phyloP scores from a whole-genome alignment of 2,113 vertebrate genomes.

The Aldabrachelys gigantea region DNA sequence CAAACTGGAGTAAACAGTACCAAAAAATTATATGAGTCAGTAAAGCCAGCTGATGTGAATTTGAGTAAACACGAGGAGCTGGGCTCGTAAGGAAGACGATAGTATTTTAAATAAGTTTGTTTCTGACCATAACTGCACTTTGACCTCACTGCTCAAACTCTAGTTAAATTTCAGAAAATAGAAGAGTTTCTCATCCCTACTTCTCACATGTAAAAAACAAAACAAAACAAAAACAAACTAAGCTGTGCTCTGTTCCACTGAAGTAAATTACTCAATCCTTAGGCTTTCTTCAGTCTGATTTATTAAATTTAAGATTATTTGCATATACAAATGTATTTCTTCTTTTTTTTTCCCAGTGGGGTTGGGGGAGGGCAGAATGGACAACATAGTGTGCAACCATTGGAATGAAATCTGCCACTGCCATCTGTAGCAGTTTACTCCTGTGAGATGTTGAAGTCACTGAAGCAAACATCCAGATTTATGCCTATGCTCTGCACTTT shows the following conservation, averaged over 20 bases:
- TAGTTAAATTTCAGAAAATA: slow-evolving; percentile 12
- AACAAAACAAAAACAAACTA: slow-evolving; percentile 31
- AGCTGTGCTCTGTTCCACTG: background rate
- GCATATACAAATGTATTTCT: background rate
- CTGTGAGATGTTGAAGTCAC: background rate
- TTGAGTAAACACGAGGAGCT: background rate
- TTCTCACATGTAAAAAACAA: slow-evolving; percentile 1
- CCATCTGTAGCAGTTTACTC: background rate
- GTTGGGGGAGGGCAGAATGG: background rate
- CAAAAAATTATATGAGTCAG: background rate
- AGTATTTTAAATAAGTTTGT: background rate
- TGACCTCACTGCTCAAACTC: slow-evolving; percentile 12
- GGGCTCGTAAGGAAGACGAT: background rate
- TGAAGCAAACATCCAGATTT: background rate
- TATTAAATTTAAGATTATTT: background rate
- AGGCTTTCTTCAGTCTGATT: background rate
- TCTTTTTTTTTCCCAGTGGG: background rate
- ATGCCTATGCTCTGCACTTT: background rate
- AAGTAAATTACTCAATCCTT: background rate
- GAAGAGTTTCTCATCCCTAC: slow-evolving; percentile 7
- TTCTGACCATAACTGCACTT: background rate
- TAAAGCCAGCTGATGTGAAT: background rate
- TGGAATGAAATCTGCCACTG: background rate
- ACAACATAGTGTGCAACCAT: background rate
- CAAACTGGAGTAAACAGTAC: background rate